These are phyloP conservation scores for Cheilosia soror DNA, from an alignment of 2,888 invertebrate species.

Conservation along the genomic window DNA sequence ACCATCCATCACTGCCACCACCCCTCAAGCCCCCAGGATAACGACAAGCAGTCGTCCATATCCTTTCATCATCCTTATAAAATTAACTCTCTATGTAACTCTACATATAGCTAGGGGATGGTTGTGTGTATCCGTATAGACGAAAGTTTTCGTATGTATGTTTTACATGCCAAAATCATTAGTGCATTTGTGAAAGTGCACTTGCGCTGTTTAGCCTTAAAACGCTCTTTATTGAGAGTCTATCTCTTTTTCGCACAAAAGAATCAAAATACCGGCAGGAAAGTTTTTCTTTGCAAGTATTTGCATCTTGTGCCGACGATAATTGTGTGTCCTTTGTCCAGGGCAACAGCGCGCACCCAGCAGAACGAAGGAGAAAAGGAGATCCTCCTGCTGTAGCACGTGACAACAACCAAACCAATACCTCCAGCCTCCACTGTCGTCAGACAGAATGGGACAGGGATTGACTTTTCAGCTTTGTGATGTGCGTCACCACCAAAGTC, in stretches of 20 bases:
- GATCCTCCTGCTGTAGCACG: conserved; percentile 53
- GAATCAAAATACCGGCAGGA: conserved; percentile 51
- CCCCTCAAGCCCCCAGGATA: conserved; percentile 29
- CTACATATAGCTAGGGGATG: conserved; percentile 62
- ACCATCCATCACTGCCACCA: conserved; percentile 28
- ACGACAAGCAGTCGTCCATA: conserved; percentile 62
- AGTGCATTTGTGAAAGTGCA: conserved; percentile 74
- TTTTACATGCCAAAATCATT: conserved; percentile 45
- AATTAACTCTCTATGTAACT: conserved; percentile 71
- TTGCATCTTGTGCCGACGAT: conserved; percentile 64
- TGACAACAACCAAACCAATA: conserved; percentile 53
- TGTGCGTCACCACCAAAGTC: conserved; percentile 76
- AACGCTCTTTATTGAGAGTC: conserved; percentile 53
- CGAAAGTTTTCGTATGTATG: conserved; percentile 10
- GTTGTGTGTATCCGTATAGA: conserved; percentile 26
- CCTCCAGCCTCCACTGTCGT: background rate
- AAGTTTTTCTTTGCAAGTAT: conserved; percentile 63
- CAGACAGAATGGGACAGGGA: conserved; percentile 78
- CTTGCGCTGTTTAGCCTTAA: conserved; percentile 69
- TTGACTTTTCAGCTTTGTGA: conserved; percentile 80
- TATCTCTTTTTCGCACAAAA: conserved; percentile 69
- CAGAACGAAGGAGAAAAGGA: conserved; percentile 59
- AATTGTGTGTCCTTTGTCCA: conserved; percentile 64
- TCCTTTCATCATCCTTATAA: conserved; percentile 70
- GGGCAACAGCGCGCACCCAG: conserved; percentile 19